phyloP scores from a whole-genome alignment of 1,140 invertebrate species.

The Drosophila bipectinata region DNA sequence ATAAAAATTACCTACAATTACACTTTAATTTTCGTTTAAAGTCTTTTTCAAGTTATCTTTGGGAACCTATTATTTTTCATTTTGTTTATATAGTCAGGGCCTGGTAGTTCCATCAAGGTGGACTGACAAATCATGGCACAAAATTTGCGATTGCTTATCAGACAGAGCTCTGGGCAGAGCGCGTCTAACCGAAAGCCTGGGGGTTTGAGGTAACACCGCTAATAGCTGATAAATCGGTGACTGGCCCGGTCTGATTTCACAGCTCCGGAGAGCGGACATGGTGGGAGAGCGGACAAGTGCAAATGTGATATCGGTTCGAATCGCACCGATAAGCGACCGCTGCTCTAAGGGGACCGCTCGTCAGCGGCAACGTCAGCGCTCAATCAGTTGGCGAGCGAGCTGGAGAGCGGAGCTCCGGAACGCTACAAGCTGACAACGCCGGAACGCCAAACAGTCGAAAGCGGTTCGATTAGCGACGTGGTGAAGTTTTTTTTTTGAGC shows the following conservation, averaged over 20 bases:
- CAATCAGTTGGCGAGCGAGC: constrained; percentile 73
- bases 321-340: constrained; percentile 42
- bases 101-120: constrained; percentile 2
- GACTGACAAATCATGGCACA: constrained; percentile 26
- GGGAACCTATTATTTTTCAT: constrained; percentile 17
- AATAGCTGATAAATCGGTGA: constrained; percentile 71
- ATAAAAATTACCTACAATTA: background rate
- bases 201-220: constrained; percentile 54
- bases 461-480: constrained; percentile 73
- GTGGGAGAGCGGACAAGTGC: constrained; percentile 23
- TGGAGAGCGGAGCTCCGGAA: constrained; percentile 48
- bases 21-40: background rate
- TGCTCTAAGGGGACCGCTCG: constrained; percentile 9
- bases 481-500: constrained; percentile 51
- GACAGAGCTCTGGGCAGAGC: constrained; percentile 15
- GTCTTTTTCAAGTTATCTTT: background rate
- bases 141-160: constrained; percentile 62
- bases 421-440: constrained; percentile 19
- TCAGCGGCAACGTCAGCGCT: constrained; percentile 44
- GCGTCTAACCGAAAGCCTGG: constrained; percentile 26
- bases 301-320: constrained; percentile 42
- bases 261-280: constrained; percentile 9
- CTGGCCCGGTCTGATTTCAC: constrained; percentile 42
- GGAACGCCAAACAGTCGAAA: constrained; percentile 29
- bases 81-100: constrained; percentile 8